Percentiles rank a stretch among this genome's conserved stretches.
phyloP scores from a whole-genome alignment of 2,797 vertebrate species.

The Oreochromis grahami region DNA sequence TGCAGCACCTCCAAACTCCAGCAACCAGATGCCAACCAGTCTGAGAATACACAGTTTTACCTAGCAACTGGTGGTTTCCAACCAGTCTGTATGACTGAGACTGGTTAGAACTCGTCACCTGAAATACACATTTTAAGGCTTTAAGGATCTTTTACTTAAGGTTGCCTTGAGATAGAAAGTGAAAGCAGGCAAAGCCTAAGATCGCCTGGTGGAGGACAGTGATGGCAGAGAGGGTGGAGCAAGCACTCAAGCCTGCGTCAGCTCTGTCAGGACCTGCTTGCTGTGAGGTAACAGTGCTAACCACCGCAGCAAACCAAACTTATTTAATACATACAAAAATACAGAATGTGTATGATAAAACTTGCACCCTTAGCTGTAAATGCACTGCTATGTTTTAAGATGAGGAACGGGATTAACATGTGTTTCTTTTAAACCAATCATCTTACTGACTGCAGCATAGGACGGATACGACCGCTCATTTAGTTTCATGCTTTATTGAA shows the following conservation, averaged over 20 bases:
- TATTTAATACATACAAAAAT: neutral
- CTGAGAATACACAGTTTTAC: neutral
- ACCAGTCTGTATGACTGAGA: neutral
- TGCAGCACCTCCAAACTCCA: neutral
- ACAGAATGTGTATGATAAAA: neutral
- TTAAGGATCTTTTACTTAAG: fast-evolving
- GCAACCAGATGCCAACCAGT: neutral
- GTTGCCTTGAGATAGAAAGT: neutral
- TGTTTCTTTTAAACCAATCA: neutral
- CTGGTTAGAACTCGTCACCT: neutral
- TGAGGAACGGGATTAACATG: neutral
- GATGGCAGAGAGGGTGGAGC: neutral
- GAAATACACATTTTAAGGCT: neutral
- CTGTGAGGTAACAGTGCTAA: neutral
- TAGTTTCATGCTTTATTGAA: neutral
- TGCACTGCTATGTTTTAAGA: neutral
- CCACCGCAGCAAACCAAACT: neutral
- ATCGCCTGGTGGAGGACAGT: neutral
- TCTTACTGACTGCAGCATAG: neutral
- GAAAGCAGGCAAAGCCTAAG: neutral
- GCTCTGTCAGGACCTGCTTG: neutral
- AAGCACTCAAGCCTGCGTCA: neutral
- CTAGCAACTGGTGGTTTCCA: neutral
- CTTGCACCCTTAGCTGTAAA: neutral
- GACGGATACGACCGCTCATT: neutral